Evolutionary conservation across 2,797 vertebrate genomes (phyloP).

Genomic region (Acanthurus lineatus): DNA sequence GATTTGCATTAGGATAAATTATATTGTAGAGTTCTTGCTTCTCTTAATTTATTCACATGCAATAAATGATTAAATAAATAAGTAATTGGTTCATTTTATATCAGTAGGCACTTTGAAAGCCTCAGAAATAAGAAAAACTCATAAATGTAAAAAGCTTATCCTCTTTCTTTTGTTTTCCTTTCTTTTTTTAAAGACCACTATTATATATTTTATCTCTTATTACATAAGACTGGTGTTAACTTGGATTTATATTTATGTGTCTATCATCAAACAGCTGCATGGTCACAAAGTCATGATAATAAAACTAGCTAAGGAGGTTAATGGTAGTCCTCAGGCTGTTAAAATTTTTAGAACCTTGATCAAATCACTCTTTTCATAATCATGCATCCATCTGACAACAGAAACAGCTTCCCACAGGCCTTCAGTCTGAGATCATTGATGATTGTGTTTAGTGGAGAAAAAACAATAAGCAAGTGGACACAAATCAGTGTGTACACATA

Average conservation of each 20-base stretch:
- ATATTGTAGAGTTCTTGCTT: background rate
- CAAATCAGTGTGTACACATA: slow-evolving; percentile 12
- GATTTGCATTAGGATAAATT: background rate
- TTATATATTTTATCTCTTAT: background rate
- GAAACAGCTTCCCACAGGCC: slow-evolving; percentile 21
- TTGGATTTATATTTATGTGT: background rate
- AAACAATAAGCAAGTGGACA: slow-evolving; percentile 22
- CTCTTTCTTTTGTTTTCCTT: too few species aligned
- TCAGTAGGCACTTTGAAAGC: background rate
- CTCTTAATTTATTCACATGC: background rate
- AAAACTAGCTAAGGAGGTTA: slow-evolving; percentile 29
- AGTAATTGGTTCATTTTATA: background rate
- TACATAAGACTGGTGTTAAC: background rate
- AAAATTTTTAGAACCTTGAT: slow-evolving; percentile 25
- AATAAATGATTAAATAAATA: background rate
- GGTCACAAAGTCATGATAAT: slow-evolving; percentile 6
- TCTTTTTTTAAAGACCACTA: background rate
- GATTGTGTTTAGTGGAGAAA: slow-evolving; percentile 24
- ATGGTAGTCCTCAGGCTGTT: slow-evolving; percentile 15
- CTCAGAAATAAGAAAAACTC: too few species aligned
- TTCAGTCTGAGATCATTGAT: slow-evolving; percentile 25
- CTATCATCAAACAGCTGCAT: slow-evolving; percentile 21
- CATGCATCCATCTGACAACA: slow-evolving; percentile 34
- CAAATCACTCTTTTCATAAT: slow-evolving; percentile 34
- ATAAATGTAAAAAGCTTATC: too few species aligned